A percentile compares a stretch with the other conserved stretches of the same genome.
Conservation (phyloP, 1,140 invertebrate genomes). For the Harpegnathos saltator region DNA sequence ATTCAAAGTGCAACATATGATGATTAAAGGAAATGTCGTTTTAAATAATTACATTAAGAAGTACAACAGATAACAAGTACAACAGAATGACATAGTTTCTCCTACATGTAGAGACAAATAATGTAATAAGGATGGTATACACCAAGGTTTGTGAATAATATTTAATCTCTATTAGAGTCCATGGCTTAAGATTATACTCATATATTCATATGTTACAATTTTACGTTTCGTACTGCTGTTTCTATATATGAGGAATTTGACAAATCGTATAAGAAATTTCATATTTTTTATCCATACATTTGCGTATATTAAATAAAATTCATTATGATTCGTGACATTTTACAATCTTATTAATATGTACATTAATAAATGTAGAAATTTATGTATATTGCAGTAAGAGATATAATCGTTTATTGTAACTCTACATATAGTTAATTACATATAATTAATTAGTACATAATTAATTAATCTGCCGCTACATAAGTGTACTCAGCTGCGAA, state of each 20-base stretch:
- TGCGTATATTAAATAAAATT: too few species aligned
- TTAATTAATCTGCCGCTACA: conserved; percentile 62
- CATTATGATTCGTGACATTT: too few species aligned
- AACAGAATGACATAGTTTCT: too few species aligned
- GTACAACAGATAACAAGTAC: too few species aligned
- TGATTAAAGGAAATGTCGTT: background rate
- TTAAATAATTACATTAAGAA: background rate
- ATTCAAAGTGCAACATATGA: background rate
- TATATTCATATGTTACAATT: conserved; percentile 54
- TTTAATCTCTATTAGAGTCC: conserved; percentile 79
- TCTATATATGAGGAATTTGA: too few species aligned
- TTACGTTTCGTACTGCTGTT: too few species aligned
- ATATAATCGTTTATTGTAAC: conserved; percentile 29
- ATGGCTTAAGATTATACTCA: too few species aligned
- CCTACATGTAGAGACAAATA: background rate
- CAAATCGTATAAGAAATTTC: too few species aligned
- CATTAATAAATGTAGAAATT: too few species aligned
- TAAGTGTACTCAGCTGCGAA: conserved; percentile 64
- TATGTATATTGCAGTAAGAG: background rate
- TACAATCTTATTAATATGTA: background rate
- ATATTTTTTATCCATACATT: too few species aligned
- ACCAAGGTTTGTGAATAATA: conserved; percentile 39
- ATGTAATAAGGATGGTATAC: background rate
- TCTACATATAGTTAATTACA: too few species aligned
- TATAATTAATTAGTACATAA: too few species aligned